Evolutionary conservation across 2,113 vertebrate genomes (phyloP), one percentile per base, ranked within the genome.

Genomic region (Indicator indicator): DNA sequence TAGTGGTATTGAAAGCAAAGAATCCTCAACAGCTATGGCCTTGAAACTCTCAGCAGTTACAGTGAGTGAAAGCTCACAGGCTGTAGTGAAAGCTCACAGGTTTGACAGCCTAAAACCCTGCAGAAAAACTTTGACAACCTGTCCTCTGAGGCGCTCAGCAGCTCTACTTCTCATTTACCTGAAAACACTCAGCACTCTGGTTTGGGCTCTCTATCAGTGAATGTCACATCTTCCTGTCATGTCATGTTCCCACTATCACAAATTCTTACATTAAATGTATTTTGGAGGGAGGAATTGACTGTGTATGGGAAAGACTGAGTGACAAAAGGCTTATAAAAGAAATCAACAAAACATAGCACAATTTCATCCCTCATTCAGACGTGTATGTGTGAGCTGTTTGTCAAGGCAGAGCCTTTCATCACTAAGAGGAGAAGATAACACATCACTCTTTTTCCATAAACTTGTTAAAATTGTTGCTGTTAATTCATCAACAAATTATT

Each of bases 401-500:
- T 89, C 92, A 90, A 84, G 94, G 83, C 52, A 93, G 89, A 74
- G 11, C 89, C 56, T 90, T 44, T 67, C 84, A 27, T 83, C 68
- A 30, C 60, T 50, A 20, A 27, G 28, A 50, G 60, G 52, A 71
- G 65, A 48, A 76, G 46, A 32, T 18, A 92, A 90, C 28, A 1
- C 40, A 26, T 71, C 83, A 12, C 73, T 86, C 75, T 73, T 74
- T 72, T 84, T 82, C 19, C 38, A 13, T 9, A 15, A 46, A 82
- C 26, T 63, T 77, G n/a, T 89, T 95, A 75, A 65, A 83, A 89
- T 76, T 79, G 8, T 56, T 91, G 80, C 78, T 62, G 26, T 59
- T 88, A 68, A 87, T 90, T 96, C 82, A 86, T 60, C 93, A 82
- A 14, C 76, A 88, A 95, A 33, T 83, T 65, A 83, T 27, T 73